Evolutionary conservation across 1,140 invertebrate species (phyloP).

Genomic region (Sitophilus oryzae): DNA sequence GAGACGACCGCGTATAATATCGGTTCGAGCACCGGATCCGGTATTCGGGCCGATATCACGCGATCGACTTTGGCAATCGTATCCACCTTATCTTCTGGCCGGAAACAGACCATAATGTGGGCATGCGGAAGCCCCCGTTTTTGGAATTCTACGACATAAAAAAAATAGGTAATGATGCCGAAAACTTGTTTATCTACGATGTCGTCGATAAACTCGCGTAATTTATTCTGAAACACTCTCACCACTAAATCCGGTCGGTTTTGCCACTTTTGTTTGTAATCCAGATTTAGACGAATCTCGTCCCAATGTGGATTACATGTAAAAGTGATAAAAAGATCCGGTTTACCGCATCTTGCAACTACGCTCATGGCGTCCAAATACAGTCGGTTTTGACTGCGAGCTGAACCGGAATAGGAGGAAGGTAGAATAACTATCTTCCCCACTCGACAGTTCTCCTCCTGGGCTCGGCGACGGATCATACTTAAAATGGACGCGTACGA

Average conservation of each 20-base stretch:
- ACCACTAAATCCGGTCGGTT: too few species aligned
- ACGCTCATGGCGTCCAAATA: slow-evolving; percentile 15
- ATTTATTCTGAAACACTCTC: slow-evolving; percentile 14
- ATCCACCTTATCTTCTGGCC: not conserved
- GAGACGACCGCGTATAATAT: too few species aligned
- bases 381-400: not conserved
- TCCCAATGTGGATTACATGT: slow-evolving; percentile 10
- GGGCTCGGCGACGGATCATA: too few species aligned
- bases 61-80: not conserved
- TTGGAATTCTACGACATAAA: slow-evolving; percentile 18
- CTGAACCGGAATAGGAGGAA: not conserved
- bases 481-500: too few species aligned
- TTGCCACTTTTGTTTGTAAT: too few species aligned
- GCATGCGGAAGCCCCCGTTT: slow-evolving; percentile 7
- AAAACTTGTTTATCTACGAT: slow-evolving; percentile 6
- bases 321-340: too few species aligned
- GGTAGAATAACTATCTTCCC: too few species aligned
- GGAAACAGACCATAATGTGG: slow-evolving; percentile 2
- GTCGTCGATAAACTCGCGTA: slow-evolving; percentile 7
- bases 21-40: too few species aligned
- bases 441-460: too few species aligned
- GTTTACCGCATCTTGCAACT: slow-evolving; percentile 9
- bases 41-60: not conserved
- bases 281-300: slow-evolving; percentile 3
- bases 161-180: slow-evolving; percentile 1